Base-by-base conservation (phyloP, 2,113 vertebrate species). In the Saimiri boliviensis region DNA sequence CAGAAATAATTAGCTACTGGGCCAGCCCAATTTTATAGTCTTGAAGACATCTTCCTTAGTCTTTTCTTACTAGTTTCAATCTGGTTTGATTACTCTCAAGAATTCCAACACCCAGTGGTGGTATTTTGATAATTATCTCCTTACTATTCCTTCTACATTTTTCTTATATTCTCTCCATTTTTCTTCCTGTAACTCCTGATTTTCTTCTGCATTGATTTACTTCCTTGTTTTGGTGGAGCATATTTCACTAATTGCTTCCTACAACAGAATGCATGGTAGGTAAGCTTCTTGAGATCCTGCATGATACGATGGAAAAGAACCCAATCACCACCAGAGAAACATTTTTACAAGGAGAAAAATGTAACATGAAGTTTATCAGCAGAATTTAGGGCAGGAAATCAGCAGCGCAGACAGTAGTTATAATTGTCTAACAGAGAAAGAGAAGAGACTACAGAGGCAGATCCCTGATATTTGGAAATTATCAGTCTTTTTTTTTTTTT, bases 261-360 rank as follows among this genome's bases (percentile, higher is more conserved):
- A 19, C 23, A 5, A 89, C 32, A 68, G 32, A 11, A 37, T 32
- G 7, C 2, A 32, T 19, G 5, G 1, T 35, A 11, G 49, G 35
- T 37, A 87, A 45, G 19, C 35, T 6, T 47, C 56, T 47, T 83
- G 25, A 47, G 42, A 37, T 82, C 6, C 37, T 63, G 1, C 11
- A 2, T 37, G 8, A 21, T 19, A 14, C 20, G 32, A 17, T 3
- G n/a, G 0, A 2, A 70, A 45, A 63, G 25, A 52, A 7, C 5
- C 11, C 56, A 77, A 54, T 47, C 1, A 52, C 17, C 3, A 68
- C 7, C 56, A 47, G 19, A 60, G 9, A 60, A n/a, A 89, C 23
- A 9, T 37, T 79, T 79, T 79, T 49, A 49, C 76, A 49, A 35
- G 32, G 19, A 13, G 11, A 3, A 52, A 68, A 52, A 49, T 77